phyloP scores from a whole-genome alignment of 1,140 invertebrate genomes.

The Megathymus violae region DNA sequence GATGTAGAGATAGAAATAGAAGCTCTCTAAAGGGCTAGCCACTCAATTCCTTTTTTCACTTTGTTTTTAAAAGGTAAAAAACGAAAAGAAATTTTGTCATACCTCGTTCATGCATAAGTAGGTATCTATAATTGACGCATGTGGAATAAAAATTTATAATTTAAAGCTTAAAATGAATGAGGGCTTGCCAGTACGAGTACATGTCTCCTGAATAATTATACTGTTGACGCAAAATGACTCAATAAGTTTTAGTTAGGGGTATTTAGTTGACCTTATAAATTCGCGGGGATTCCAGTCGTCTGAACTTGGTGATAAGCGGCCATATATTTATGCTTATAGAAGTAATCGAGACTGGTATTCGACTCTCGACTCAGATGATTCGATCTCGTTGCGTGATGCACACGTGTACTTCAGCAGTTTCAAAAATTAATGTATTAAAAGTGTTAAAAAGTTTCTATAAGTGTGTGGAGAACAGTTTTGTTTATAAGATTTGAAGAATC shows the following conservation, averaged over 20 bases:
- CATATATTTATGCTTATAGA: constrained; percentile 45
- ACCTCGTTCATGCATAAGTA: too few species aligned
- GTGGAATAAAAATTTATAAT: too few species aligned
- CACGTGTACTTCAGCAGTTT: constrained; percentile 50
- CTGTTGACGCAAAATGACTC: constrained; percentile 1
- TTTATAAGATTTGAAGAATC: constrained; percentile 26
- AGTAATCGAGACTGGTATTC: constrained; percentile 36
- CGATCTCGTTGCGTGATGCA: constrained; percentile 50
- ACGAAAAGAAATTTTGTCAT: too few species aligned
- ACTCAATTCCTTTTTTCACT: too few species aligned
- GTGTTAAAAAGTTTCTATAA: neutral
- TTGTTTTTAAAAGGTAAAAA: too few species aligned
- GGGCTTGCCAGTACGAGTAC: neutral
- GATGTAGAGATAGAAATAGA: too few species aligned
- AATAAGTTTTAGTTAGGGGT: constrained; percentile 10
- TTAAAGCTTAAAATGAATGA: neutral
- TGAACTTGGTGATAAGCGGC: constrained; percentile 68
- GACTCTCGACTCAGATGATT: constrained; percentile 51
- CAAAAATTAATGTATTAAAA: neutral
- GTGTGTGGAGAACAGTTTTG: constrained; percentile 7
- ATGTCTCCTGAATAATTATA: neutral
- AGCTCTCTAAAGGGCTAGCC: too few species aligned
- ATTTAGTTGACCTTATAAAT: constrained; percentile 22
- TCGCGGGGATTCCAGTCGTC: constrained; percentile 40
- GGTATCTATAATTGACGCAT: too few species aligned